Conservation (phyloP, 92 coral and sea anemone species). For the Actinostola sp. region DNA sequence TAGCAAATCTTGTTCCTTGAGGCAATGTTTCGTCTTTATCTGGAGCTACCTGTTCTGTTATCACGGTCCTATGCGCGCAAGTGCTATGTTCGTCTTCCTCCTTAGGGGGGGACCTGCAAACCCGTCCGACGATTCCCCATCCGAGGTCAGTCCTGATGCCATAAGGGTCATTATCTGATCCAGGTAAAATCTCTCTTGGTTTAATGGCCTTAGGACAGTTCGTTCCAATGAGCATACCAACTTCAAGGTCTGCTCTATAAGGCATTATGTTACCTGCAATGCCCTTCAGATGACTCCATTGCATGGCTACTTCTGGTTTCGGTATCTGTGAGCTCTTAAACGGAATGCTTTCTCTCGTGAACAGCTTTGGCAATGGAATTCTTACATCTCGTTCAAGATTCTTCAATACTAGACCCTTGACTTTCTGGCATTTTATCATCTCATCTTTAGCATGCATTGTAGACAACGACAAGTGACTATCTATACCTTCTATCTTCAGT, state of each 20-base stretch:
- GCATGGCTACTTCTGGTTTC: slow-evolving; percentile 51
- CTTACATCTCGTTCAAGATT: slow-evolving; percentile 25
- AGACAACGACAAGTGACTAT: slow-evolving; percentile 52
- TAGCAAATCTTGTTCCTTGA: no score
- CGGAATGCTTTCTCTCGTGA: slow-evolving; percentile 42
- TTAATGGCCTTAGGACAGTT: slow-evolving; percentile 62
- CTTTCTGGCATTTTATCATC: slow-evolving; percentile 30
- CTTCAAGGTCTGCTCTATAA: slow-evolving; percentile 45
- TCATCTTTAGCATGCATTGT: slow-evolving; percentile 55
- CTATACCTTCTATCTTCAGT: slow-evolving; percentile 39
- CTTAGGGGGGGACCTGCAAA: no score
- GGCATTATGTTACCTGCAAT: slow-evolving; percentile 51
- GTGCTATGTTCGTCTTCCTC: no score
- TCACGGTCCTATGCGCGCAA: no score
- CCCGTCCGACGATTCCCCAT: slow-evolving; percentile 64
- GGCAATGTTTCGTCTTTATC: no score
- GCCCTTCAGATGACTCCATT: slow-evolving; percentile 44
- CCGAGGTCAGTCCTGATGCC: slow-evolving; percentile 53
- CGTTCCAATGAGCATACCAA: slow-evolving; percentile 50
- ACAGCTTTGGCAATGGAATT: slow-evolving; percentile 37
- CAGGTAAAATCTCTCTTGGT: slow-evolving; percentile 58
- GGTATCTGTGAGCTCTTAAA: slow-evolving; percentile 56
- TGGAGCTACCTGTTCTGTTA: no score
- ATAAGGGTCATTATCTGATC: slow-evolving; percentile 48
- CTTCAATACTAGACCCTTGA: slow-evolving; percentile 39